These are phyloP conservation scores for Halcyon badia DNA, from an alignment of 2,797 vertebrate species.

Conservation along the genomic window DNA sequence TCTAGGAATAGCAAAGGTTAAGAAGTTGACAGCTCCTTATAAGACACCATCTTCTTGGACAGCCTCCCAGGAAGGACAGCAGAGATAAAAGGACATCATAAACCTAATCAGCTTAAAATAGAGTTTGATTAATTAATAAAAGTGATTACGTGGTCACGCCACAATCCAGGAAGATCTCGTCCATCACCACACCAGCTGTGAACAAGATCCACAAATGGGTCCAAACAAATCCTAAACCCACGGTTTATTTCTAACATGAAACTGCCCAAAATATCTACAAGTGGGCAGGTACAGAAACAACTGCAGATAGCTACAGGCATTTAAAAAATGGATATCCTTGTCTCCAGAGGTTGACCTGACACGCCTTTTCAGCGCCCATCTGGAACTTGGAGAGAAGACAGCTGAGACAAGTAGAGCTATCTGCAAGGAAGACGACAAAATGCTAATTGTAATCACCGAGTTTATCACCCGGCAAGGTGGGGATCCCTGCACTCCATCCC, in stretches of 20 bases:
- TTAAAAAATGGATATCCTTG: neutral
- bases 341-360: neutral
- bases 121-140: neutral
- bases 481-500: neutral
- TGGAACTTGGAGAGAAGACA: neutral
- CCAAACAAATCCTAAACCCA: neutral
- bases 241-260: neutral
- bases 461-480: neutral
- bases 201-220: fast-evolving
- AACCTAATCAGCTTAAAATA: neutral
- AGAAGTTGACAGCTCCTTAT: neutral
- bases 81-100: neutral
- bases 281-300: fast-evolving
- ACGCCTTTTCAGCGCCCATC: neutral
- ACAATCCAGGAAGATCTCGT: fast-evolving
- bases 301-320: neutral
- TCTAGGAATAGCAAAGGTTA: neutral
- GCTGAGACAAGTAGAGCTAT: neutral
- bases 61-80: conserved; percentile 14
- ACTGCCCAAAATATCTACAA: neutral
- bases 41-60: neutral
- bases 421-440: neutral
- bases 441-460: neutral
- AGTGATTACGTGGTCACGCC: neutral
- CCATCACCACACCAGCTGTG: neutral